Evolutionary conservation across 2,888 invertebrate genomes (phyloP), one percentile per base, ranked within the genome.

Genomic region (Stenotaenia linearis): DNA sequence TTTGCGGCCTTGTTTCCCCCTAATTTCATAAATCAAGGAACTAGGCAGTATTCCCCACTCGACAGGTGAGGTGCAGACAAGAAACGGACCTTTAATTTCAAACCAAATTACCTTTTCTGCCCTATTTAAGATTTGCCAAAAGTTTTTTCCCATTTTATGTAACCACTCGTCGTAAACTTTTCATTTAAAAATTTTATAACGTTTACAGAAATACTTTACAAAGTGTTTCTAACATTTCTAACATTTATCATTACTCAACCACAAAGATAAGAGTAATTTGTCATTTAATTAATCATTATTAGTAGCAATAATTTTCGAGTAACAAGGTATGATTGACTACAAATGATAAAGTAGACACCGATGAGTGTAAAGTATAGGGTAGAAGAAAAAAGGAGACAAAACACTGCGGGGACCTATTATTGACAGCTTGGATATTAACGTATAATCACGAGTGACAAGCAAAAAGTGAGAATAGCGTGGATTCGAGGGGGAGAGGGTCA

Each of bases 21-120:
- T 61, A 61, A 61, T 61, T 61, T 61, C 61, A 61, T 61, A 61
- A 61, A 61, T 61, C 61, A 61, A 25, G 61, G 61, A 61, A 61
- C 25, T 25, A 25, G 23, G 45, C 9, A 45, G 45, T 25, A 25
- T 9, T 25, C 25, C 28, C 61, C 23, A 61, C 61, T 61, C 61
- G 61, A 61, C 61, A 61, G 61, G 61, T 61, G 61, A 61, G 23
- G 61, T 61, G 61, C 23, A 61, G 25, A 61, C 61, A 61, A 25
- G 25, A 25, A 61, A 56, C n/a, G 6, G 61, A 61, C 61, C 61
- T 61, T 61, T 61, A 61, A 61, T 61, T 61, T 61, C 25, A 61
- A 61, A 61, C 61, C 25, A 23, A 61, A 61, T 25, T 61, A 61
- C 61, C 15, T 25, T 61, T 45, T 45, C 45, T 61, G 61, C 12